A percentile compares a stretch with the other conserved stretches of the same genome.
These are phyloP conservation scores for Sciaenops ocellatus DNA, from an alignment of 2,797 vertebrate species.

Conservation along the genomic window DNA sequence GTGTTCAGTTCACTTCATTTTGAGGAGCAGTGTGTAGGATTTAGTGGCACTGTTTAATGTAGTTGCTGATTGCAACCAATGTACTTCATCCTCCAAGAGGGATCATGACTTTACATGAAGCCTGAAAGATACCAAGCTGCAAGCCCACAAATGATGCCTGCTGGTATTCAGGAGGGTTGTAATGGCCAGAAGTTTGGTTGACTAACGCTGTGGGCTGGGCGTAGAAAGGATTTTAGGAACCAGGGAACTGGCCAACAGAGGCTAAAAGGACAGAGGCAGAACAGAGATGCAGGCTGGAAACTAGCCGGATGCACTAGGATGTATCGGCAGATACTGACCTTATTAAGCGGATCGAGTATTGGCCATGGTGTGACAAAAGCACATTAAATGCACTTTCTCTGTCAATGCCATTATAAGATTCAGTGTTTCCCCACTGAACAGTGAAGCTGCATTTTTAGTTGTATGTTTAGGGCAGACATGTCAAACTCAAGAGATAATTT, in stretches of 20 bases:
- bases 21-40: too few species aligned
- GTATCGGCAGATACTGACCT: neutral
- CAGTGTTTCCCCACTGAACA: neutral
- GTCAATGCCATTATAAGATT: neutral
- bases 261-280: neutral
- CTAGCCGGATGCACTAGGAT: neutral
- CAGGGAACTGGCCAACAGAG: neutral
- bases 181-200: too few species aligned
- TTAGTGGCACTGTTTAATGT: too few species aligned
- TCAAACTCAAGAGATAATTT: too few species aligned
- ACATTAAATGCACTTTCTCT: neutral
- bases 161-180: neutral
- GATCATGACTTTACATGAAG: constrained; percentile 5
- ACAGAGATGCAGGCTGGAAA: neutral
- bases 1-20: neutral
- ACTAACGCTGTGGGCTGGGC: neutral
- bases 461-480: too few species aligned
- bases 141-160: neutral
- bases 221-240: neutral
- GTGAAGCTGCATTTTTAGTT: neutral
- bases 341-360: neutral
- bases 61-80: too few species aligned
- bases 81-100: too few species aligned
- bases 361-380: neutral
- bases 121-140: neutral